A percentile compares a stretch with the other conserved stretches of the same genome.
phyloP scores from a whole-genome alignment of 2,797 vertebrate genomes.

The Propithecus perrieri region DNA sequence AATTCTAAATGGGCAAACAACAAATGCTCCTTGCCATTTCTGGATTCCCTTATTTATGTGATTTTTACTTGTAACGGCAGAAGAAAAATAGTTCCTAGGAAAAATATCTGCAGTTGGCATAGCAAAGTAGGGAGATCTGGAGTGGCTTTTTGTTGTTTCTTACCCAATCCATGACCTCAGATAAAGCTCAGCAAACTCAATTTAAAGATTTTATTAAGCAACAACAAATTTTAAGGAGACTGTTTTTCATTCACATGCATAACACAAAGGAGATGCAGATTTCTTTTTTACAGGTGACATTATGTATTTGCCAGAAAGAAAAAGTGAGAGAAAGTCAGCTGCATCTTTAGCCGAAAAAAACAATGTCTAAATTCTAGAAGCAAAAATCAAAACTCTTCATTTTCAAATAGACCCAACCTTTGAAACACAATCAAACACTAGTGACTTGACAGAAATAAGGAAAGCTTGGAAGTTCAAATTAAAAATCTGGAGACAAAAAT shows the following conservation, averaged over 20 bases:
- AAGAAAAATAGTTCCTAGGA: background rate
- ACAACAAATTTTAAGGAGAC: constrained; percentile 6
- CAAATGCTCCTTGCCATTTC: background rate
- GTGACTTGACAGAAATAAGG: constrained; percentile 50
- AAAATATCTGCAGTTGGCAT: fast-evolving
- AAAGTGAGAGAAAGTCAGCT: constrained; percentile 45
- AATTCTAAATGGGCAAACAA: background rate
- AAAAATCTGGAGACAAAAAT: background rate
- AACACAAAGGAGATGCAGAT: constrained; percentile 67
- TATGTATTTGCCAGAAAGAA: constrained; percentile 60
- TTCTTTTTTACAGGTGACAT: constrained; percentile 71
- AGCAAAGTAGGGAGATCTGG: background rate
- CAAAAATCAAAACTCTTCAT: constrained; percentile 72
- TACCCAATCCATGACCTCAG: background rate
- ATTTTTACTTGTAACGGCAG: background rate
- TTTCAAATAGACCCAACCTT: constrained; percentile 57
- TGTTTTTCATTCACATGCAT: background rate
- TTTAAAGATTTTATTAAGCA: constrained; percentile 29
- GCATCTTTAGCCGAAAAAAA: constrained; percentile 67
- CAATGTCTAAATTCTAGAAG: constrained; percentile 62
- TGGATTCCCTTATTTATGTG: background rate
- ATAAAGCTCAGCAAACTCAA: background rate
- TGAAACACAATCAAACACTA: background rate
- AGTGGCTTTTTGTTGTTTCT: background rate
- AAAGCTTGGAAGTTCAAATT: background rate